These are phyloP conservation scores for Apistogramma diplotaenia DNA, from an alignment of 2,113 vertebrate species.

Conservation along the genomic window DNA sequence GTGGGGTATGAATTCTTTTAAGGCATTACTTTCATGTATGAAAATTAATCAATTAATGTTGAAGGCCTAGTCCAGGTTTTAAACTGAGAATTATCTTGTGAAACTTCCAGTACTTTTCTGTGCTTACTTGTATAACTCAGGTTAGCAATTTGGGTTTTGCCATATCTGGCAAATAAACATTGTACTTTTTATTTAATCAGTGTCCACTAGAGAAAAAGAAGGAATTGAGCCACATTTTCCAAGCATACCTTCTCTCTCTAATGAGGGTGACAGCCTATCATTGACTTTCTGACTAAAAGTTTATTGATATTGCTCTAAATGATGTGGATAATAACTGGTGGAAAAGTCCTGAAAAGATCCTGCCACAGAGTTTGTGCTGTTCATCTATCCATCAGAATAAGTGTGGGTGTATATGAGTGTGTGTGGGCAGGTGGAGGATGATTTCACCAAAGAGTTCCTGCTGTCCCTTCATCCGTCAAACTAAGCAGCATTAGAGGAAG, in stretches of 20 bases:
- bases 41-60: neutral
- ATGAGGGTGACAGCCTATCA: neutral
- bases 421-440: constrained; percentile 34
- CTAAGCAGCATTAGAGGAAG: constrained; percentile 72
- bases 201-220: neutral
- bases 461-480: constrained; percentile 69
- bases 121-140: neutral
- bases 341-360: constrained; percentile 36
- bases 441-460: constrained; percentile 57
- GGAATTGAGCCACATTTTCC: neutral
- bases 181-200: neutral
- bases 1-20: constrained; percentile 1
- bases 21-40: neutral
- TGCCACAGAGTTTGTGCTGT: constrained; percentile 43
- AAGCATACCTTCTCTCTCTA: constrained; percentile 6
- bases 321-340: constrained; percentile 32
- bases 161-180: neutral
- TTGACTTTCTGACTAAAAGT: constrained; percentile 3
- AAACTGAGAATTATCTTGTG: neutral
- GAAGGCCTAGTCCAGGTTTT: neutral
- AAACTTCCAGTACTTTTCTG: neutral
- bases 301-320: constrained; percentile 30
- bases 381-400: constrained; percentile 62
- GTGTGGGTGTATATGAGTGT: constrained; percentile 42
- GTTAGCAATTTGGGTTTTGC: neutral